Conservation (phyloP, 2,888 invertebrate genomes). For the Oscheius sp. region DNA sequence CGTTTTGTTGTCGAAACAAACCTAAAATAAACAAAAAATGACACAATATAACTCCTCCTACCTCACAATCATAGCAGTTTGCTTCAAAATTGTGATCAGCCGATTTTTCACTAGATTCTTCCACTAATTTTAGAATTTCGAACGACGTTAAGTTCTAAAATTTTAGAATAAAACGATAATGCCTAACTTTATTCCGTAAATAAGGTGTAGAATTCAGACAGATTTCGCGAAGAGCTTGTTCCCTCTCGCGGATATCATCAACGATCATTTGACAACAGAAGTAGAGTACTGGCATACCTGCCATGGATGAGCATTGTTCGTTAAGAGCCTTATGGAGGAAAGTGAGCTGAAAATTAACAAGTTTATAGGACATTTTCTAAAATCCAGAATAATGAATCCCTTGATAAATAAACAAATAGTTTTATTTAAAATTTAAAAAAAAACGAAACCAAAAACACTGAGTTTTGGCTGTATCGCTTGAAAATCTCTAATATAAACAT, state of each 20-base stretch:
- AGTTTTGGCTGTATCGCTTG: not conserved
- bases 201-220: slow-evolving; percentile 7
- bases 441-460: not conserved
- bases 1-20: slow-evolving; percentile 74
- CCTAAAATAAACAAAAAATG: slow-evolving; percentile 48
- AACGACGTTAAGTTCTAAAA: not conserved
- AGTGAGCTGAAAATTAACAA: not conserved
- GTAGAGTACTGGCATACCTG: slow-evolving; percentile 34
- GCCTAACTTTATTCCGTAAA: not conserved
- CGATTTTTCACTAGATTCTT: slow-evolving; percentile 35
- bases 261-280: slow-evolving; percentile 40
- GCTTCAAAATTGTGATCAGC: slow-evolving; percentile 36
- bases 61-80: slow-evolving; percentile 39
- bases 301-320: not conserved
- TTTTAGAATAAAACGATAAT: not conserved
- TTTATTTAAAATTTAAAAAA: not conserved
- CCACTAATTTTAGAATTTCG: not conserved
- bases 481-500: not conserved
- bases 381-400: too few species aligned
- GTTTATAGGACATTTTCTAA: too few species aligned
- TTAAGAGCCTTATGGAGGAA: not conserved
- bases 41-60: not conserved
- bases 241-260: slow-evolving; percentile 10
- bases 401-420: not conserved
- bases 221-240: not conserved